Base-by-base conservation (phyloP, 2,113 vertebrate species). In the Rhea pennata region DNA sequence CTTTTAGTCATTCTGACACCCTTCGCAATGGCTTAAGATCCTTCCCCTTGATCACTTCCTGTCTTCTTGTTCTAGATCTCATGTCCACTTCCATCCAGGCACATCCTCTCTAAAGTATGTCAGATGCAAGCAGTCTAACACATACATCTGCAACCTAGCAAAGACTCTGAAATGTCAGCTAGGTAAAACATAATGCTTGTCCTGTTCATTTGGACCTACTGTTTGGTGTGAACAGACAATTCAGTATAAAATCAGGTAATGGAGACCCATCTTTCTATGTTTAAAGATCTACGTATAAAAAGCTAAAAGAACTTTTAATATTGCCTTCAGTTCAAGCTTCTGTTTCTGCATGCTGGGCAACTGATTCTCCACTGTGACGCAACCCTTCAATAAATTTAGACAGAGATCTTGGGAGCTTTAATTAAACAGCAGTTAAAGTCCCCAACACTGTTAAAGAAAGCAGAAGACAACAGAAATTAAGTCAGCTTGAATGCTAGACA, bases 211-310 rank as follows among this genome's bases (percentile, higher is more conserved):
- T 16, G 62, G 67, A 67, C 12, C 56, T n/a, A 2, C 40, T 29
- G 71, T 53, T 84, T 24, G 33, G 15, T 59, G 62, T 27, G 27
- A 61, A 54, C 1, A 39, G 29, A 31, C 42, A 76, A 2, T 20
- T 15, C 53, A 6, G 29, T 0, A 5, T 23, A 42, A 21, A 2
- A 36, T 1, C 58, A 73, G 62, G 22, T 16, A 29, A 6, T 0
- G 3, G 16, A 33, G 11, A 12, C 15, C 42, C 31, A 42, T 20
- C 56, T 46, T 42, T 16, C 23, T 11, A 2, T 15, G 3, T 36
- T 53, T 17, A 40, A 62, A 40, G 65, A 12, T 10, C n/a, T 2
- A 5, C 1, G 12, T 42, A 40, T 5, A 23, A 21, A 39, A 72
- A 36, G 6, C 61, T 24, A 10, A 65, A 15, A 14, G 54, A 83